Base-by-base conservation (phyloP, 1,140 invertebrate species). In the Whitmania pigra region DNA sequence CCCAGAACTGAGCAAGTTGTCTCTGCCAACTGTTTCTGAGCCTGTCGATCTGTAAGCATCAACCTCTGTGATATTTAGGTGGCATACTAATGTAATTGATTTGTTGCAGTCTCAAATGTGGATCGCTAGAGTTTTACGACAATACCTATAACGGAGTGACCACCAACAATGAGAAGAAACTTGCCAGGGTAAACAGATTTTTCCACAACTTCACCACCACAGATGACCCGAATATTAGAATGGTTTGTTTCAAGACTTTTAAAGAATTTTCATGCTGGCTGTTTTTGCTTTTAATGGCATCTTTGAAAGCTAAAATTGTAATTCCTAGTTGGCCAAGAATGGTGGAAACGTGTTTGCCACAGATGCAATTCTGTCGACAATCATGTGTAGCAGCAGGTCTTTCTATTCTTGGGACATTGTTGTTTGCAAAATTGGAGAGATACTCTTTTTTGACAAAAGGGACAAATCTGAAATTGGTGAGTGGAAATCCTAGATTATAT, bases 331-430 rank as follows among this genome's bases (percentile, higher is more conserved):
- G 57, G 22, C 22, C 22, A 63, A 96, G 82, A 91, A 88, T 2
- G 75, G 81, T 67, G 96, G 95, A 72, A 99, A 96, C 78, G 96
- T 99, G 5, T 99, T 96, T 84, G 94, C 93, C 0, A 99, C 96
- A 18, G 96, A 99, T 84, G 89, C 93, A 49, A 98, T 99, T 78
- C 83, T 99, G 76, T 93, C 96, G 3, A 97, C 95, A 4, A 89
- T 99, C 71, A 99, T 99, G 97, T 97, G 94, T 80, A 93, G 93
- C 79, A 95, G 94, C 11, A 87, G 96, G 43, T 98, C 94, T 29
- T 94, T 93, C 77, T 97, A 98, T 79, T 96, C 94, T 0, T 99
- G 97, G 97, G 97, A 99, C 84, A 94, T 99, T 80, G 92, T 99
- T 53, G 97, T 98, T 76, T 92, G 97, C 79, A 93, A 97, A 81